Evolutionary conservation across 2,113 vertebrate genomes (phyloP).

Genomic region (cattle (Bos taurus)): DNA sequence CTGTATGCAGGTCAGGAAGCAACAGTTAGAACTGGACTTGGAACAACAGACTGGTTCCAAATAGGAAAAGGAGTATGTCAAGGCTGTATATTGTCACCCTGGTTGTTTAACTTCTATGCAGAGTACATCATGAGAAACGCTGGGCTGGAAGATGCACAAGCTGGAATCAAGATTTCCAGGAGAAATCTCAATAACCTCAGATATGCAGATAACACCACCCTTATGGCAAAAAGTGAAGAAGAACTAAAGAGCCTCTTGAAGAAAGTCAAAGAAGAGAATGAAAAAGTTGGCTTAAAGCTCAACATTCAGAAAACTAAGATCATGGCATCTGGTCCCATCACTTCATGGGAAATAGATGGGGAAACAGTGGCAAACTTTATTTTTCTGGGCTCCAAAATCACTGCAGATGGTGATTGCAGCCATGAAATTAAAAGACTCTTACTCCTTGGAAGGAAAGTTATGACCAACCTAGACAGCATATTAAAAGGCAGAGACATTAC

Average conservation of each 20-base stretch:
- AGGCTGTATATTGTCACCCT: too few relatives aligned
- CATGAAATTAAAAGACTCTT: neutral
- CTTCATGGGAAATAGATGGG: neutral
- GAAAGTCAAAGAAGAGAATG: neutral
- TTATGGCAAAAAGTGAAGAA: neutral
- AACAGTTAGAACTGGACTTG: too few relatives aligned
- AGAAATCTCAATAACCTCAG: neutral
- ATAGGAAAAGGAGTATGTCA: too few relatives aligned
- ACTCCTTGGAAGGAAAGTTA: neutral
- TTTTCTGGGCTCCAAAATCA: neutral
- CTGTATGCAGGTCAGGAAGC: too few relatives aligned
- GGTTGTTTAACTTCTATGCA: too few relatives aligned
- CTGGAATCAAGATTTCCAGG: accelerated
- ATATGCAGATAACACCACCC: neutral
- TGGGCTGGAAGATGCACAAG: too few relatives aligned
- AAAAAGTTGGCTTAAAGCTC: neutral
- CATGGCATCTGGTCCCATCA: neutral
- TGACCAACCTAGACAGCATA: neutral
- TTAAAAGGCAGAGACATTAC: neutral
- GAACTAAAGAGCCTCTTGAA: neutral
- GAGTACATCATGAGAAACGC: too few relatives aligned
- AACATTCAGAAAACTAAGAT: neutral
- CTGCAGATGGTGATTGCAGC: neutral
- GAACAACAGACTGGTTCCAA: too few relatives aligned
- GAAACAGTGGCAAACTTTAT: neutral